These are phyloP conservation scores for Amblyopsis rosae DNA, from an alignment of 2,113 vertebrate species.

Conservation along the genomic window DNA sequence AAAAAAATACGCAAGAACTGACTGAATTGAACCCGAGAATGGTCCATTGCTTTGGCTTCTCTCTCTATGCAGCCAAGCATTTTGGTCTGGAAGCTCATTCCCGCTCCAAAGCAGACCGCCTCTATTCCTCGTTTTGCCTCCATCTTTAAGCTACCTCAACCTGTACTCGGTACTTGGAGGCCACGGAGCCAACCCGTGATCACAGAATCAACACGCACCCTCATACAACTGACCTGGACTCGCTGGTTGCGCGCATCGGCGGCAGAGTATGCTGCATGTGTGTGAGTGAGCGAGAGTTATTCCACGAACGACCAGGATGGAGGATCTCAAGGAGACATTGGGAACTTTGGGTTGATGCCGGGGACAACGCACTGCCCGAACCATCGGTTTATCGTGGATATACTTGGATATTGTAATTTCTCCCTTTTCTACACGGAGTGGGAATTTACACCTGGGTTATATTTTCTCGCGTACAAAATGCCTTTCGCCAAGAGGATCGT, in stretches of 20 bases:
- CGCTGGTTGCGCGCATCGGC: background rate
- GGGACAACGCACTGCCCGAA: constrained; percentile 69
- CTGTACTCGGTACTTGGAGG: constrained; percentile 40
- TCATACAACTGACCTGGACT: constrained; percentile 70
- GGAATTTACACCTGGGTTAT: constrained; percentile 64
- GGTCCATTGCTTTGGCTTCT: too few species aligned
- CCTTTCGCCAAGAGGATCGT: constrained; percentile 94
- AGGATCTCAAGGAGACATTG: constrained; percentile 75
- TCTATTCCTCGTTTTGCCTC: constrained; percentile 63
- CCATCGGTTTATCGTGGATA: constrained; percentile 63
- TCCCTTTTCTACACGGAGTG: constrained; percentile 30
- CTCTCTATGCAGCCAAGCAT: too few species aligned
- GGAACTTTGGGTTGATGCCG: constrained; percentile 80
- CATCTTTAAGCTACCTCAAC: constrained; percentile 59
- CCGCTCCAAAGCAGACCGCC: constrained; percentile 37
- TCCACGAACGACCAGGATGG: constrained; percentile 71
- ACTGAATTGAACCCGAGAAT: too few species aligned
- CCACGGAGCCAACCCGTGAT: constrained; percentile 69
- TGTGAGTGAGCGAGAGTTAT: constrained; percentile 62
- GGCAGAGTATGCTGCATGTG: constrained; percentile 56
- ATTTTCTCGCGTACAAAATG: constrained; percentile 79
- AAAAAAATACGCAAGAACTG: too few species aligned
- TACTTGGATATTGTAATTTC: constrained; percentile 70
- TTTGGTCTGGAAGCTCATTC: constrained; percentile 2
- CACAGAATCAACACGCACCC: constrained; percentile 72